phyloP scores from a whole-genome alignment of 2,113 vertebrate species.

The Tenebrosternarchus preto region DNA sequence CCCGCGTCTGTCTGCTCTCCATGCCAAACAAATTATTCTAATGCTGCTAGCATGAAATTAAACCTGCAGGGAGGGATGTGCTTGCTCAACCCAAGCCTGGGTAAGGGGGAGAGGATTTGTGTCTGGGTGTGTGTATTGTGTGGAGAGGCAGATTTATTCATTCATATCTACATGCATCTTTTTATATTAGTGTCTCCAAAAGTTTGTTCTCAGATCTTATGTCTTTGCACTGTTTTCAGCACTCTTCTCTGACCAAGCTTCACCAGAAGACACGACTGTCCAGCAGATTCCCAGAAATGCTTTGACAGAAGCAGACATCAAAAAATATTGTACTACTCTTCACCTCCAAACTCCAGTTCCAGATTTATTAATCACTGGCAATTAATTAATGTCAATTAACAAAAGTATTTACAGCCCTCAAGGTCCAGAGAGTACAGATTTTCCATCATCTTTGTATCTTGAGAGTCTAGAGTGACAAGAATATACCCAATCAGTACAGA shows the following conservation, averaged over 20 bases:
- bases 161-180: conserved; percentile 18
- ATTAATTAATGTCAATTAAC: too few species aligned
- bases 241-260: conserved; percentile 18
- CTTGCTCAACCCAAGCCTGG: conserved; percentile 59
- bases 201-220: background rate
- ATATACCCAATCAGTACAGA: too few species aligned
- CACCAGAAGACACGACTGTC: conserved; percentile 2
- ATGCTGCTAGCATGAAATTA: conserved; percentile 69
- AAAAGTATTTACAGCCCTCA: too few species aligned
- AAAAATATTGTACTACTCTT: background rate
- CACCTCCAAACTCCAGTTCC: too few species aligned
- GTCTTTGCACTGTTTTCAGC: background rate
- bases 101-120: conserved; percentile 44
- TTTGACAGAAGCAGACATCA: conserved; percentile 4
- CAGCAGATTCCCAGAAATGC: conserved; percentile 23
- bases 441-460: too few species aligned
- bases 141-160: background rate
- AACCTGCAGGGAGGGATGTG: conserved; percentile 63
- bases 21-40: conserved; percentile 71
- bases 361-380: too few species aligned
- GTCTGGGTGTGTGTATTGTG: background rate
- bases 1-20: conserved; percentile 63
- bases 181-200: conserved; percentile 19
- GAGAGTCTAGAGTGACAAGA: too few species aligned
- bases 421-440: too few species aligned